Percentiles rank a stretch among this genome's conserved stretches.
These are phyloP conservation scores for Ibycter americanus DNA, from an alignment of 2,797 vertebrate species.

Conservation along the genomic window DNA sequence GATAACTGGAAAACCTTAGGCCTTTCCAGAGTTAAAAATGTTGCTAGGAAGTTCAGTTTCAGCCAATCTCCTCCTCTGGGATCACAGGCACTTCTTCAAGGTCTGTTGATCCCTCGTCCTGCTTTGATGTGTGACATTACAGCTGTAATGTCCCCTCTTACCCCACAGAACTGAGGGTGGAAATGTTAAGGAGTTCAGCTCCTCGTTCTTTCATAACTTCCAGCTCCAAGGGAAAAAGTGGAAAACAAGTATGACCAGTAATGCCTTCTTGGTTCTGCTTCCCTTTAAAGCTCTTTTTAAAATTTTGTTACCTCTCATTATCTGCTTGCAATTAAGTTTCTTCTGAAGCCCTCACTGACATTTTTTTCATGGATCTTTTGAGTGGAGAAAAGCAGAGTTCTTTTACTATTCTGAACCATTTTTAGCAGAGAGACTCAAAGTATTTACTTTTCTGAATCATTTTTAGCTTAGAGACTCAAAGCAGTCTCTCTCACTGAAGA, in stretches of 20 bases:
- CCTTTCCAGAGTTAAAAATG: background rate
- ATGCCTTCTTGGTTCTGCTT: background rate
- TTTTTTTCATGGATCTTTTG: background rate
- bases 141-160: background rate
- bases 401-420: background rate
- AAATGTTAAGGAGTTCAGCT: background rate
- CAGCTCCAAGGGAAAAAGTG: background rate
- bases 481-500: background rate
- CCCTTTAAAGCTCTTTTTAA: background rate
- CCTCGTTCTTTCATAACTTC: background rate
- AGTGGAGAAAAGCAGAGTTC: background rate
- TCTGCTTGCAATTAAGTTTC: background rate
- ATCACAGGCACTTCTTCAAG: background rate
- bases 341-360: background rate
- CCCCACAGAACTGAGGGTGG: background rate
- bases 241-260: background rate
- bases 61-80: background rate
- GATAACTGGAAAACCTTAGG: background rate
- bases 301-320: fast-evolving
- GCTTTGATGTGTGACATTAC: background rate
- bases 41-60: background rate
- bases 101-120: background rate
- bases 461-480: background rate
- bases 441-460: background rate
- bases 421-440: background rate